Base-by-base conservation (phyloP, 2,888 invertebrate genomes). In the Sphaerophoria taeniata region DNA sequence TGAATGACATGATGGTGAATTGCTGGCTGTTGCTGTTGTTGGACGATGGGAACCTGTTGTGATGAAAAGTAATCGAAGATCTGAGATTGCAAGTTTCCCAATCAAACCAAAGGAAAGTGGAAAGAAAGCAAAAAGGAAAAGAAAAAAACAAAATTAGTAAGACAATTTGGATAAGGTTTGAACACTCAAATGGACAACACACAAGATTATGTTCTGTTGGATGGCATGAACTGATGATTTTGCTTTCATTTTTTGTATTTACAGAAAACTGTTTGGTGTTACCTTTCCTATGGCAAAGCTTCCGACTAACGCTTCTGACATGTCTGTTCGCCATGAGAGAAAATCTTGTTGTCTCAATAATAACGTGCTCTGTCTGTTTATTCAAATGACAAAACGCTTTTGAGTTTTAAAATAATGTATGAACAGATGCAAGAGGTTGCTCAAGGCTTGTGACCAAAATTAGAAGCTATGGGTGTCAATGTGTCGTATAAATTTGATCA, bases 41-140 rank as follows among this genome's bases (percentile, higher is more conserved):
- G 79, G 24, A 60, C 76, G 33, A 73, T 72, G n/a, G 71, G 67
- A 9, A 73, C 70, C 80, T 85, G 80, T 73, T 85, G 81, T 53
- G 70, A 80, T 55, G 85, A 85, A 63, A 77, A 77, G 81, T 77
- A 85, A 81, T 81, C 76, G 76, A 85, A 85, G 73, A 85, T 65
- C 85, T 85, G 69, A 61, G 49, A 65, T 61, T 67, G 14, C 56
- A 43, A 63, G 51, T 58, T 24, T 51, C 33, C 63, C 51, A 70
- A 34, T 49, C 47, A 72, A 72, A 73, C 12, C 47, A 36, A 58
- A 47, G 56, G 43, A 24, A n/a, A 24, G 45, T 31, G 53, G 16
- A 53, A 55, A 53, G 33, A 24, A 31, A 49, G 39, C 31, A 12
- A 49, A 53, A 56, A 75, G 16, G 49, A 65, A 55, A 39, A 60